Conservation (phyloP, 2,797 vertebrate species). For the Notamacropus eugenii region DNA sequence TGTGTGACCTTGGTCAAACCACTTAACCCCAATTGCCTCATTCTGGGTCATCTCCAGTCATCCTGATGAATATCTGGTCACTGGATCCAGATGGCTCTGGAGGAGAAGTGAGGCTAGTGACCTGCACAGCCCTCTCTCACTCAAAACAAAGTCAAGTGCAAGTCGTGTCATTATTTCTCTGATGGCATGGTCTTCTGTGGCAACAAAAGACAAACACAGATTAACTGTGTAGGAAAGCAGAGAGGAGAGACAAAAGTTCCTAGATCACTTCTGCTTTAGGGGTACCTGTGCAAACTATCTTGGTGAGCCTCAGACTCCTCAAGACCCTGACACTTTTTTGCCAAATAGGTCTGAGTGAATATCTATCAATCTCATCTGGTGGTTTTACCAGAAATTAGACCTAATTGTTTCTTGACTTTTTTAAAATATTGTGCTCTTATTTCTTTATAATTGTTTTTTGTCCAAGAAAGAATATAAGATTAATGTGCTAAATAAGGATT, state of each 20-base stretch:
- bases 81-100: too few relatives aligned
- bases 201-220: too few relatives aligned
- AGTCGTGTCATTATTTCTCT: too few relatives aligned
- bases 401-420: slow-evolving; percentile 14
- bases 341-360: neutral
- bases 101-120: too few relatives aligned
- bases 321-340: neutral
- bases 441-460: slow-evolving; percentile 1
- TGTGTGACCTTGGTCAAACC: too few relatives aligned
- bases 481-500: slow-evolving; percentile 3
- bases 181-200: too few relatives aligned
- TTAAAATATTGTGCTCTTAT: slow-evolving; percentile 35
- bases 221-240: neutral
- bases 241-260: neutral
- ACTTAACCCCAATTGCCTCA: too few relatives aligned
- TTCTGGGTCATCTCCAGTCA: too few relatives aligned
- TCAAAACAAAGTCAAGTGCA: too few relatives aligned
- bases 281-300: neutral
- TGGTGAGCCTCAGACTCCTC: neutral
- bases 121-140: too few relatives aligned
- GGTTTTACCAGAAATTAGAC: neutral
- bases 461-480: slow-evolving; percentile 26
- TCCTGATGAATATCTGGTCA: too few relatives aligned
- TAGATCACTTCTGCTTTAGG: neutral
- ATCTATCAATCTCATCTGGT: slow-evolving; percentile 28